Evolutionary conservation across 2,888 invertebrate genomes (phyloP).

Genomic region (Orchesellides sinensis): DNA sequence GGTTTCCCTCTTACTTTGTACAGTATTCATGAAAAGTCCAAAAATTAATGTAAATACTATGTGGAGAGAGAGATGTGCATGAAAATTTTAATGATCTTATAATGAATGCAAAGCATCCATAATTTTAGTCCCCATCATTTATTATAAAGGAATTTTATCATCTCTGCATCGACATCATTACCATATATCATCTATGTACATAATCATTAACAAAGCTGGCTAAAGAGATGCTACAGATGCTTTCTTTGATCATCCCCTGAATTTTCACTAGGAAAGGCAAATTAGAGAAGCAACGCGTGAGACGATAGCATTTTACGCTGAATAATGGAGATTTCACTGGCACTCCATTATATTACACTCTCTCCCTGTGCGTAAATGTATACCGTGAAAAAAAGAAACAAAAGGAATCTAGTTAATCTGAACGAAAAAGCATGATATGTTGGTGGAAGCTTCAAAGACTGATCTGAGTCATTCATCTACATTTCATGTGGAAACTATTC

Average conservation of each 20-base stretch:
- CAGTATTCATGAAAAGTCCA: no score
- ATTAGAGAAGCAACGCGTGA: background rate
- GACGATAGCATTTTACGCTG: background rate
- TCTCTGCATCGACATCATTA: slow-evolving; percentile 18
- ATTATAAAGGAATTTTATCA: slow-evolving; percentile 15
- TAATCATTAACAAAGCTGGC: slow-evolving; percentile 25
- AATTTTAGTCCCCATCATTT: slow-evolving; percentile 7
- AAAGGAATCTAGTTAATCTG: no score
- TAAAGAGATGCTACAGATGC: slow-evolving; percentile 8
- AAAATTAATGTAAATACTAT: no score
- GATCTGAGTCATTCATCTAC: no score
- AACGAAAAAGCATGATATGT: no score
- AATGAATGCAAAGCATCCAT: slow-evolving; percentile 5
- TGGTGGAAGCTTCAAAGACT: no score
- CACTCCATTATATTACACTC: background rate
- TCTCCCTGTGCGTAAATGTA: no score
- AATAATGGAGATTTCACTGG: background rate
- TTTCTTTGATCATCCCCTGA: slow-evolving; percentile 23
- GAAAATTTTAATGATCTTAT: background rate
- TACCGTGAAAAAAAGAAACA: no score
- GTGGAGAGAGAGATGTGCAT: no score
- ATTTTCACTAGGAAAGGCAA: background rate
- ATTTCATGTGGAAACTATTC: no score
- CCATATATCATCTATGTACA: no score
- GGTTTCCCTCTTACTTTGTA: no score